Evolutionary conservation across 1,140 invertebrate genomes (phyloP).

Genomic region (Lordiphosa mommai): DNA sequence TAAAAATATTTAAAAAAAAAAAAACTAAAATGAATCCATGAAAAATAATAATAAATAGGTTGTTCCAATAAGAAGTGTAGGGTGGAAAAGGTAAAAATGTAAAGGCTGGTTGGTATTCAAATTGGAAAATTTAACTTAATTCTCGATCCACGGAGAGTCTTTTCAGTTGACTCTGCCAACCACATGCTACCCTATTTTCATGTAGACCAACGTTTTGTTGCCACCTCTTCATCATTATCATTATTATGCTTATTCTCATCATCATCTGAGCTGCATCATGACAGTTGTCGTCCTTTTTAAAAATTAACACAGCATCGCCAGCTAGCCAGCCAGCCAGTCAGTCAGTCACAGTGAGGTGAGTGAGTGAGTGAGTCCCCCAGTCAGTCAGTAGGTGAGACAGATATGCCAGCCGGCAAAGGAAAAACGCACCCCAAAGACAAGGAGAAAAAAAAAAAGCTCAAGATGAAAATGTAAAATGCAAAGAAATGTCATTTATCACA

Average conservation of each 20-base stretch:
- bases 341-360: too few relatives aligned
- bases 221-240: conserved; percentile 62
- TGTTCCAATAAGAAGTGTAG: too few relatives aligned
- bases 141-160: too few relatives aligned
- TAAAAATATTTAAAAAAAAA: too few relatives aligned
- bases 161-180: too few relatives aligned
- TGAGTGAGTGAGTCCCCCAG: background rate
- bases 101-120: too few relatives aligned
- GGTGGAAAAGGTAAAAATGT: too few relatives aligned
- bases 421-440: background rate
- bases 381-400: too few relatives aligned
- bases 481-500: conserved; percentile 40
- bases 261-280: conserved; percentile 38
- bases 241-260: background rate
- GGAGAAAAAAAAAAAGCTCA: conserved; percentile 2
- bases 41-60: too few relatives aligned
- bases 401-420: conserved; percentile 13
- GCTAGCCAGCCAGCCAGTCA: conserved; percentile 22
- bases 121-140: too few relatives aligned
- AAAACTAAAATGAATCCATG: too few relatives aligned
- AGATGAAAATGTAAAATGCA: conserved; percentile 24
- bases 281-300: conserved; percentile 64
- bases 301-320: conserved; percentile 55
- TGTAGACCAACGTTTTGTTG: conserved; percentile 15
- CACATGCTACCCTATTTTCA: background rate